Evolutionary conservation across 2,888 invertebrate species (phyloP), one percentile per base, ranked within the genome.

Genomic region (Orthonevra nobilis): DNA sequence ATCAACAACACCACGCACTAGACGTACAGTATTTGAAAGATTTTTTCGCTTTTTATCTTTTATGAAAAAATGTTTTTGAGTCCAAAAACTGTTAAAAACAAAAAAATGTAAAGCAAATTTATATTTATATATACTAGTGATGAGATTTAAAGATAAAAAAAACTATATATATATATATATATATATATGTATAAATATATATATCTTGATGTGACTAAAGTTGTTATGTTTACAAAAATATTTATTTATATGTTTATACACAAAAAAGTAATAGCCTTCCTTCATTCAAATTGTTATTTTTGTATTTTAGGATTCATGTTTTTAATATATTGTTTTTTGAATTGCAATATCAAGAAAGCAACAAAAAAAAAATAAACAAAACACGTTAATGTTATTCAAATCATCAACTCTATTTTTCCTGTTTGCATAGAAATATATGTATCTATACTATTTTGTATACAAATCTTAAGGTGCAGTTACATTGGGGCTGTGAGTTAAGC

Each of bases 41-140:
- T 84, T 86, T 83, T 84, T 87, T 81, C 84, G 85, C 83, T 85
- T 87, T 84, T 83, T 87, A 72, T 86, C 85, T 83, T 82, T 87
- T 58, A 86, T 87, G 81, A 86, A 86, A 83, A 86, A 87, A 81
- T 87, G 87, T 85, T 87, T 88, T 84, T 87, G 83, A 85, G 34
- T 38, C 34, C 56, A 30, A 68, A 20, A 58, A 56, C 46, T n/a
- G 63, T 44, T 69, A 75, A 20, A 44, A 77, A 73, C 32, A 34
- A n/a, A 26, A 6, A 63, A 74, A 54, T 10, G 40, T 38, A 56
- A 36, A 66, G 34, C 44, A 60, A 60, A 48, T 60, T 63, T 15
- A 64, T 54, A 73, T 64, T 63, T 32, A 58, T 72, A 44, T 66
- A 44, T 64, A 42, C 26, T 61, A n/a, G 50, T 23, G 23, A 64